Base-by-base conservation (phyloP, 2,797 vertebrate genomes). In the Pelobates cultripes region DNA sequence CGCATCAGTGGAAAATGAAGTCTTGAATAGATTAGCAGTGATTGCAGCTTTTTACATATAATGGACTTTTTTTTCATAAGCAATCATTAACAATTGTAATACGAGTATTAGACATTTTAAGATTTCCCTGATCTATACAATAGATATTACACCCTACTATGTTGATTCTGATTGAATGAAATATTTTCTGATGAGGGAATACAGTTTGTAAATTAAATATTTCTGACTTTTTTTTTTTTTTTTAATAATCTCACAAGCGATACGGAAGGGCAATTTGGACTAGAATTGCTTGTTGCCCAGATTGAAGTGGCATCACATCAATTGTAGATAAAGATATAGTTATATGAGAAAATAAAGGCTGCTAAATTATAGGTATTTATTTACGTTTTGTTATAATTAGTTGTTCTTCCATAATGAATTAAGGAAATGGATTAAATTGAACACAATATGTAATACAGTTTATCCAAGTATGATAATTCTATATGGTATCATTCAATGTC, bases 71-170 rank as follows among this genome's bases (percentile, higher is more conserved):
- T 86, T 90, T 92, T 92, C 88, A 89, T 89, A 91, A 90, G 88
- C 91, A 92, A 92, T 91, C 90, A 90, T 90, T 92, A 90, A 88
- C 90, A 90, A 91, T 93, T 91, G 91, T 91, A 92, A 91, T 91
- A 85, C 70, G 87, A 79, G 87, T 86, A 90, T 91, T 90, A 89
- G 88, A 90, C 87, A 88, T 85, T 82, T 84, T 88, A 85, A 81
- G 86, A 86, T 78, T 83, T 86, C 82, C 81, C 73, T 86, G 80
- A 55, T 77, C 84, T 85, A 80, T 86, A 88, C 88, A 82, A 88
- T 85, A 88, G 89, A 92, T 91, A 86, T 86, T 88, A 91, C 90
- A 87, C 86, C 85, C 87, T 80, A 86, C 75, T 77, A 79, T 4
- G 0, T 84, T 77, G 43, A 41, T 43, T 88, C 78, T 15, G 14